Percentiles rank a stretch among this genome's conserved stretches.
Evolutionary conservation across 2,888 invertebrate species (phyloP).

Genomic region (Horisme vitalbata): DNA sequence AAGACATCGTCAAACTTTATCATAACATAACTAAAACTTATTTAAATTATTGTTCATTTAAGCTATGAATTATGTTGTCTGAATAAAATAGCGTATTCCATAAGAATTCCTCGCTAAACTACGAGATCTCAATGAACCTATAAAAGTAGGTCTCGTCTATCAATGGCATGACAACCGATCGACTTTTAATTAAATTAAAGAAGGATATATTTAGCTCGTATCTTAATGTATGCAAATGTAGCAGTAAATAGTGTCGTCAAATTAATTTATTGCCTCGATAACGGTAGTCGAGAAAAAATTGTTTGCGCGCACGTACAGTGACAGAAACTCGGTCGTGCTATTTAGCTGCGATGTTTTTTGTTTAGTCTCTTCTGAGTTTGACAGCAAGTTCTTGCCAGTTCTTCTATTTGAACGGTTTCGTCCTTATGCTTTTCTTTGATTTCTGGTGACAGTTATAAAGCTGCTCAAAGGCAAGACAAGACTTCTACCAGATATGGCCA

Average conservation of each 20-base stretch:
- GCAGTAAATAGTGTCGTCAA: slow-evolving; percentile 46
- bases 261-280: slow-evolving; percentile 45
- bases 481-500: no score
- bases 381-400: no score
- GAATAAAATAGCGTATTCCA: no score
- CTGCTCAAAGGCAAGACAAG: no score
- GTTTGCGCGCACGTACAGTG: slow-evolving; percentile 33
- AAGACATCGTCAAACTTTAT: no score
- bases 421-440: no score
- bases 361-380: slow-evolving; percentile 8
- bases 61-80: no score
- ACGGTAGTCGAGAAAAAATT: slow-evolving; percentile 47
- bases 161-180: slow-evolving; percentile 9
- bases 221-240: slow-evolving; percentile 44
- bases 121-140: not conserved
- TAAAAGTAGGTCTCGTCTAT: not conserved
- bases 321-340: slow-evolving; percentile 18
- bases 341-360: slow-evolving; percentile 21
- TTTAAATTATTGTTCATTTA: no score
- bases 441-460: no score
- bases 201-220: slow-evolving; percentile 19
- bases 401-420: no score
- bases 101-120: no score
- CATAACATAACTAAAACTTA: no score
- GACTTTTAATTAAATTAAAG: slow-evolving; percentile 19